Base-by-base conservation (phyloP, 2,888 invertebrate genomes). In the Ypsolopha scabrella region DNA sequence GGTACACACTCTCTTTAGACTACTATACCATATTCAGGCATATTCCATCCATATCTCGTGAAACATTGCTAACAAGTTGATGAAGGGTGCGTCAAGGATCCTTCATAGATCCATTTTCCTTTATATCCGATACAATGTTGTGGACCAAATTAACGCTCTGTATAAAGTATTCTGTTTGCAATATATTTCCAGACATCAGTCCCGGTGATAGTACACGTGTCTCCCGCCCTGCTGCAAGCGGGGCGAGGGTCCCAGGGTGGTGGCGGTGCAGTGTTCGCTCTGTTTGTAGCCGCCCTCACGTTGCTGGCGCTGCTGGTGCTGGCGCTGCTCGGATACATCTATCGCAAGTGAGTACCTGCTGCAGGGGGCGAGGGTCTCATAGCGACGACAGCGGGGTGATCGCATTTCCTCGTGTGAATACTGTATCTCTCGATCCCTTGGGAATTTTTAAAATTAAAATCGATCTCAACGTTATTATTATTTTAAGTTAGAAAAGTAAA, bases 271-370 rank as follows among this genome's bases (percentile, higher is more conserved):
- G 69, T 88, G 54, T 77, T 91, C 58, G 90, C 90, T 46, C 88
- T 91, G 55, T 90, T 94, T 61, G 93, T 92, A 52, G 90, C 91
- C 50, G 89, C 93, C 53, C 87, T 95, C 33, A 90, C 91, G 33
- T 80, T 94, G 41, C 89, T 95, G 33, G 90, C 92, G 34, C 82
- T 94, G 52, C 90, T 95, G 45, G 93, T 95, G 60, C 88, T 92
- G 45, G 88, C 92, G 37, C 87, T 96, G 43, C 90, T 94, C 39
- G 87, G 91, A 51, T 94, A 95, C 74, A 94, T 95, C 65, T 93
- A 92, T 65, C 92, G 90, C 68, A 90, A 89, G 89, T 92, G 45
- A 87, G 90, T 85, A n/a, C n/a, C n/a, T n/a, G n/a, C n/a, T n/a
- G n/a, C n/a, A n/a, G n/a, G n/a, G n/a, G n/a, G n/a, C n/a, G n/a